These are phyloP conservation scores for Etheostoma nigrum DNA, from an alignment of 2,797 vertebrate genomes.

Conservation along the genomic window DNA sequence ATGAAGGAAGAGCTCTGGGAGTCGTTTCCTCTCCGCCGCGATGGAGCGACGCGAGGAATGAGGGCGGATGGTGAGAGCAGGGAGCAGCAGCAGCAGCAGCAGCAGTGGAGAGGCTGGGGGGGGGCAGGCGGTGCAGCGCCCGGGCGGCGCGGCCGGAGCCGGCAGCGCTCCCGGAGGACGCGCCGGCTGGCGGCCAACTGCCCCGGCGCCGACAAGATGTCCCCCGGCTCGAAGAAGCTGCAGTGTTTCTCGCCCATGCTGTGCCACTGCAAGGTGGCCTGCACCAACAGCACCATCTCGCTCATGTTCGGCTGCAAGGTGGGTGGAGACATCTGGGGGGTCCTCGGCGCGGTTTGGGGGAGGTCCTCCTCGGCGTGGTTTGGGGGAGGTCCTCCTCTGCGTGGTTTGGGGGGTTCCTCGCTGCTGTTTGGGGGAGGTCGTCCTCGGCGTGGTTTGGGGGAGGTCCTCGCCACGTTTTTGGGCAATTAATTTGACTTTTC, in stretches of 20 bases:
- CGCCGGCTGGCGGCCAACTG: conserved; percentile 84
- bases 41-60: conserved; percentile 86
- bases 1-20: conserved; percentile 82
- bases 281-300: conserved; percentile 90
- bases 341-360: not conserved
- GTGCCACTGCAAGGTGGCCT: conserved; percentile 93
- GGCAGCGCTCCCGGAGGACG: conserved; percentile 79
- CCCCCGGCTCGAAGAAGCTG: conserved; percentile 87
- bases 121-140: conserved; percentile 75
- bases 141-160: conserved; percentile 67
- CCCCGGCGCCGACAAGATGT: conserved; percentile 85
- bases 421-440: no score
- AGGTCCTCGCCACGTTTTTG: no score
- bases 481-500: no score
- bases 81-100: conserved; percentile 87
- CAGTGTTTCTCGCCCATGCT: conserved; percentile 91
- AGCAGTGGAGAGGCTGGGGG: conserved; percentile 78
- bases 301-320: conserved; percentile 95
- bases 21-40: conserved; percentile 75
- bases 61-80: conserved; percentile 88
- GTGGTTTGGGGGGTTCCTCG: no score
- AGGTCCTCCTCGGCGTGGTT: no score
- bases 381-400: no score
- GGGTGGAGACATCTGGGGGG: conserved; percentile 73
- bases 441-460: no score